Percentiles rank a stretch among this genome's conserved stretches.
Evolutionary conservation across 2,888 invertebrate genomes (phyloP).

Genomic region (Drosophila dives): DNA sequence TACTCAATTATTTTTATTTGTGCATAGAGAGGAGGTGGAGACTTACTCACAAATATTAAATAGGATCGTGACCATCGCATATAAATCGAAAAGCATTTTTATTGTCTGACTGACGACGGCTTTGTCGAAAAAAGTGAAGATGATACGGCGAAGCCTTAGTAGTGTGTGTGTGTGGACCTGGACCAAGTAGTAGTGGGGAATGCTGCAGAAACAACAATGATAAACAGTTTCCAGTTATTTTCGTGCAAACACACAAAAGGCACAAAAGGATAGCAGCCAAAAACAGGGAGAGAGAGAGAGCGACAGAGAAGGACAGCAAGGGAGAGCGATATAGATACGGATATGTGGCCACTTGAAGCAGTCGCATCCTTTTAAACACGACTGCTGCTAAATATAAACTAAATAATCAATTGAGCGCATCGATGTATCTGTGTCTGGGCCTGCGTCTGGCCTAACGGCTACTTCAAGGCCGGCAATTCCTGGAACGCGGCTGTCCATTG

Average conservation of each 20-base stretch:
- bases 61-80: constrained; percentile 56
- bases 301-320: neutral
- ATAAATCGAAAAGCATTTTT: constrained; percentile 56
- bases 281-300: constrained; percentile 2
- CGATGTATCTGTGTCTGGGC: constrained; percentile 26
- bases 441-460: constrained; percentile 67
- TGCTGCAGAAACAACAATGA: constrained; percentile 74
- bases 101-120: constrained; percentile 51
- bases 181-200: constrained; percentile 38
- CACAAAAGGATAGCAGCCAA: constrained; percentile 59
- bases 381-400: constrained; percentile 78
- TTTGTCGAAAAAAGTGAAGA: constrained; percentile 40
- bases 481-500: constrained; percentile 67
- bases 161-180: constrained; percentile 17
- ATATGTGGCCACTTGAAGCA: constrained; percentile 66
- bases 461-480: constrained; percentile 75
- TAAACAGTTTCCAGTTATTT: constrained; percentile 77
- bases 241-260: constrained; percentile 58
- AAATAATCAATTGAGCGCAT: constrained; percentile 79
- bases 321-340: constrained; percentile 26
- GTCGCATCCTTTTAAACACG: constrained; percentile 70
- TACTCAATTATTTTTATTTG: constrained; percentile 56
- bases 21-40: neutral
- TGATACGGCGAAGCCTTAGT: constrained; percentile 44
- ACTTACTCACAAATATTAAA: constrained; percentile 36